phyloP scores from a whole-genome alignment of 1,140 invertebrate genomes.

The Mactra quadrangularis region DNA sequence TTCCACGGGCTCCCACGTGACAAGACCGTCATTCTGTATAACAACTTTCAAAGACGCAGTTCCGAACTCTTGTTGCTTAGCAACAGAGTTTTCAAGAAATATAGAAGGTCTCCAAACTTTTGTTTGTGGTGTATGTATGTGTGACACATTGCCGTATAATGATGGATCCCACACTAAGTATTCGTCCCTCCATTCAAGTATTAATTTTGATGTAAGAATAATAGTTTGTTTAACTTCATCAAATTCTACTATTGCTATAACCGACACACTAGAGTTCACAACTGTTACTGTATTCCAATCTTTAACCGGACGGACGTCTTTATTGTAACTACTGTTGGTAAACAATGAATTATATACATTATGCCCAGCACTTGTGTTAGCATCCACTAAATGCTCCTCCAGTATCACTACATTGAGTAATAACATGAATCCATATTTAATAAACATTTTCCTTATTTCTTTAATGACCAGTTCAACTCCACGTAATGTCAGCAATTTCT shows the following conservation, averaged over 20 bases:
- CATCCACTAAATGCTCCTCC: no score
- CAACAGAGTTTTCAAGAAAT: slow-evolving; percentile 52
- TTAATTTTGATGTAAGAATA: slow-evolving; percentile 46
- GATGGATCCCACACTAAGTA: slow-evolving; percentile 40
- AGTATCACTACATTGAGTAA: no score
- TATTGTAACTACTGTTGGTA: slow-evolving; percentile 35
- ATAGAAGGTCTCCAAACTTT: slow-evolving; percentile 62
- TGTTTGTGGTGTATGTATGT: slow-evolving; percentile 50
- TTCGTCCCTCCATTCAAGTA: slow-evolving; percentile 63
- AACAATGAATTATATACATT: slow-evolving; percentile 37
- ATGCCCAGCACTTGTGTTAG: slow-evolving; percentile 18
- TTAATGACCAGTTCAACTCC: no score
- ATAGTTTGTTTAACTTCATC: slow-evolving; percentile 63
- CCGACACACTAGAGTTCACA: slow-evolving; percentile 28
- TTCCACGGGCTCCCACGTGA: slow-evolving; percentile 57
- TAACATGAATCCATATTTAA: no score
- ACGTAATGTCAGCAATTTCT: no score
- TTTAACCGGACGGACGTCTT: slow-evolving; percentile 41
- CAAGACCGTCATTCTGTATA: slow-evolving; percentile 8
- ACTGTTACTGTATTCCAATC: slow-evolving; percentile 31
- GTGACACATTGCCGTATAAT: background rate
- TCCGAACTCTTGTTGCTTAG: slow-evolving; percentile 23
- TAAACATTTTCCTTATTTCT: no score
- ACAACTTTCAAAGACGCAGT: slow-evolving; percentile 5
- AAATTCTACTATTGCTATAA: slow-evolving; percentile 53